Base-by-base conservation (phyloP, 2,888 invertebrate species). In the Eulithis prunata region DNA sequence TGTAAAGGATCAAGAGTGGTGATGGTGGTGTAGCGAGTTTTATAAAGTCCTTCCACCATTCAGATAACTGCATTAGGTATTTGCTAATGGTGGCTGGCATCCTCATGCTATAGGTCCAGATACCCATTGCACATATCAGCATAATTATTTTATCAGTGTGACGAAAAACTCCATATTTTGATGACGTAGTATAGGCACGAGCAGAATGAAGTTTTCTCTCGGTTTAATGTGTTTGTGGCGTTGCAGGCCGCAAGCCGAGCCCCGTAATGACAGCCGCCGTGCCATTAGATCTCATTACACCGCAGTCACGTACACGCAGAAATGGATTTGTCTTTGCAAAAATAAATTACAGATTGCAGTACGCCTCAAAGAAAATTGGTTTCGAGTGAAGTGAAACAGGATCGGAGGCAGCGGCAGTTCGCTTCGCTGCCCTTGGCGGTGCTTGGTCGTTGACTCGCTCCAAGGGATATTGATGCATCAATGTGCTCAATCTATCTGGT, bases 281-380 rank as follows among this genome's bases (percentile, higher is more conserved):
- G 85, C 88, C 85, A 92, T 93, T 92, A 92, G 81, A 85, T 84
- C 90, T 90, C 88, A 93, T 92, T 91, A 91, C 88, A 81, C 80
- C 81, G 76, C 87, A 88, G 91, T 91, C 93, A 93, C 92, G 92
- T 93, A 91, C 86, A 68, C 83, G 83, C 86, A 86, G 89, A 89
- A 91, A 91, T 91, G 91, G 93, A 93, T 91, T 91, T 92, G 91
- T 92, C 92, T 93, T 89, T 91, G 90, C 91, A 87, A 89, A 90
- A 91, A 90, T 91, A 91, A 92, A 90, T 89, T 87, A 85, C 81
- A 89, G 91, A 91, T 92, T 91, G 90, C 89, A 86, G 89, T 84
- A 88, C 89, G 87, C 91, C 88, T 88, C 86, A 80, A 82, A 88
- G 91, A 88, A 91, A 90, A 91, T 91, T 91, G 90, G 89, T 89